These are phyloP conservation scores for Adelosebastes latens DNA, from an alignment of 2,797 vertebrate species.

Conservation along the genomic window DNA sequence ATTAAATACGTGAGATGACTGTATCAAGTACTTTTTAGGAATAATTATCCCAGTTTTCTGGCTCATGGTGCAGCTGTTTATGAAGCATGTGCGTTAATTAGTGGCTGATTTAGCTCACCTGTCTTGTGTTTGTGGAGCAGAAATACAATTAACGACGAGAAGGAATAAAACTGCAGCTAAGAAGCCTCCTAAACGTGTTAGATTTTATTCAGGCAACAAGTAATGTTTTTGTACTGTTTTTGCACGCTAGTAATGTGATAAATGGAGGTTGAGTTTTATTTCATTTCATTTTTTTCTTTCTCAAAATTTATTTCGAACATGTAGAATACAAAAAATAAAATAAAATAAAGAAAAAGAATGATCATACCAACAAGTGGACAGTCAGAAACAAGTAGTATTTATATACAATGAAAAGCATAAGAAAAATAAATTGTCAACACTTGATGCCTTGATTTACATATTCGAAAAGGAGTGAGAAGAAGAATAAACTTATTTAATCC, in stretches of 20 bases:
- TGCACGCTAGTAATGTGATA: not conserved
- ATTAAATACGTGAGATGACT: not conserved
- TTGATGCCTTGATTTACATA: no score
- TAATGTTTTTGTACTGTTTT: not conserved
- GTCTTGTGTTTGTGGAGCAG: slow-evolving; percentile 22
- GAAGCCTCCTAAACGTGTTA: rapidly evolving
- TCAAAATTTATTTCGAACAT: no score
- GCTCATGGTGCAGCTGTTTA: not conserved
- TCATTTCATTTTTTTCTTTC: no score
- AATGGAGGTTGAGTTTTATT: not conserved
- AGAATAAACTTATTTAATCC: no score
- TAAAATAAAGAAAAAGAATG: no score
- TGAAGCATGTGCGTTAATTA: slow-evolving; percentile 42
- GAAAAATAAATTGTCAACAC: no score
- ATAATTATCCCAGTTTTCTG: not conserved
- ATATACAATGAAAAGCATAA: no score
- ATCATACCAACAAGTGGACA: no score
- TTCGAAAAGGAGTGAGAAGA: no score
- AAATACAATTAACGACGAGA: no score
- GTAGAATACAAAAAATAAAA: no score
- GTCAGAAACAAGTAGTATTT: no score
- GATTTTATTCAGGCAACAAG: not conserved
- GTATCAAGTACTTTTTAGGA: not conserved
- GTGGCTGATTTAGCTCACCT: slow-evolving; percentile 54
- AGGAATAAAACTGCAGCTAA: not conserved